Evolutionary conservation across 2,888 invertebrate genomes (phyloP), one percentile per base, ranked within the genome.

Genomic region (Eugnorisma glareosa): DNA sequence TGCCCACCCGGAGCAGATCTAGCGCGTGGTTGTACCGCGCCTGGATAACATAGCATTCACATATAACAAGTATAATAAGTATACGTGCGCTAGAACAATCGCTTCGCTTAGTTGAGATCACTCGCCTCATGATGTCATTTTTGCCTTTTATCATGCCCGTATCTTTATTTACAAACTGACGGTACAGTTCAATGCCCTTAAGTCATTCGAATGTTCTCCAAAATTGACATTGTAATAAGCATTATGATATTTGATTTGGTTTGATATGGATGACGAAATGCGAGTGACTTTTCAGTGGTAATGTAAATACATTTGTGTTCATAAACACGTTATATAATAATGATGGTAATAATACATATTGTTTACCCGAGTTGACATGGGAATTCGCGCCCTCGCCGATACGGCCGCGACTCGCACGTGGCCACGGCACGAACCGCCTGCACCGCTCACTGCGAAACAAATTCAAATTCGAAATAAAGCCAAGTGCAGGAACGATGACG

Each of bases 11-110:
- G 24, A 93, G 24, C 40, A 94, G 83, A 40, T 89, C 83, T 7
- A 89, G 78, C 0, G 92, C 94, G 61, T 89, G 87, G 45, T 89
- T 85, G 71, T 86, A 91, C 5, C 92, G 93, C 67, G 86, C 84
- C 94, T 94, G 78, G 6, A 78, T 77, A 63, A 76, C 59, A 77
- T 31, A 77, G 2, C 48, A 73, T 59, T 51, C n/a, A 67, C 54
- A 51, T 21, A 54, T n/a, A 54, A 71, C 13, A 21, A 51, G 61
- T 40, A 31, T 28, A 54, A 40, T 43, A 45, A 70, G 35, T 35
- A 31, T 31, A 59, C 18, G 40, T 43, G 21, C 48, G 21, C 35
- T 11, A 63, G 11, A 70, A 71, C 64, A 76, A 83, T 83, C 70
- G 51, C 73, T 73, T 45, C 40, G 72, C 73, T 45, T 59, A 63